phyloP scores from a whole-genome alignment of 2,797 vertebrate genomes.

The Leuciscus waleckii region DNA sequence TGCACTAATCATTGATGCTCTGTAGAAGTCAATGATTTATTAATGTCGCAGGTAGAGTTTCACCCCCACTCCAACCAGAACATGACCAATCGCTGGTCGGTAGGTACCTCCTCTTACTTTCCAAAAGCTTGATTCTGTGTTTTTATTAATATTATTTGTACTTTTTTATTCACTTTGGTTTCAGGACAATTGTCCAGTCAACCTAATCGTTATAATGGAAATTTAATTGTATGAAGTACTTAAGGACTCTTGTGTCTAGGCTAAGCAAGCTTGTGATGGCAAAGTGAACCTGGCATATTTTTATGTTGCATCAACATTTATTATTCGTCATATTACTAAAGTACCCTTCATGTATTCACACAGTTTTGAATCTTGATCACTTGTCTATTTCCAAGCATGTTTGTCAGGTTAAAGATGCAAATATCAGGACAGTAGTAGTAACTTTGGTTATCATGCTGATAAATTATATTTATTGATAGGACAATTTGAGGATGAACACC shows the following conservation, averaged over 20 bases:
- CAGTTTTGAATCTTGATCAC: background rate
- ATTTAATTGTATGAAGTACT: background rate
- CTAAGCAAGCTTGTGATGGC: background rate
- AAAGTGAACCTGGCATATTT: background rate
- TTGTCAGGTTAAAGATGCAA: background rate
- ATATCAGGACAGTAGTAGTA: too few relatives aligned
- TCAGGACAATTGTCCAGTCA: background rate
- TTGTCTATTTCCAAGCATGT: background rate
- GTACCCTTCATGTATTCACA: background rate
- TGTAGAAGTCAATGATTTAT: slow-evolving; percentile 7
- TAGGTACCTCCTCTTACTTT: background rate
- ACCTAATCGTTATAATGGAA: background rate
- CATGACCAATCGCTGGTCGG: background rate
- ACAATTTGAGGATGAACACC: background rate
- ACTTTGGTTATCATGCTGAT: background rate
- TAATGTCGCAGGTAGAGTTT: slow-evolving; percentile 8
- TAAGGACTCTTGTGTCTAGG: background rate
- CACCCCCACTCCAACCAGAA: background rate
- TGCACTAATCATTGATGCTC: background rate
- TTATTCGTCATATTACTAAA: background rate
- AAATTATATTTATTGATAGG: background rate
- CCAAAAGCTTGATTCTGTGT: too few relatives aligned
- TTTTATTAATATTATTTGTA: background rate
- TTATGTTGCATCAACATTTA: background rate
- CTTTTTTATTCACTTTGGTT: background rate